A percentile compares a stretch with the other conserved stretches of the same genome.
These are phyloP conservation scores for Pseudobourletiella spinata DNA, from an alignment of 1,140 invertebrate genomes.

Conservation along the genomic window DNA sequence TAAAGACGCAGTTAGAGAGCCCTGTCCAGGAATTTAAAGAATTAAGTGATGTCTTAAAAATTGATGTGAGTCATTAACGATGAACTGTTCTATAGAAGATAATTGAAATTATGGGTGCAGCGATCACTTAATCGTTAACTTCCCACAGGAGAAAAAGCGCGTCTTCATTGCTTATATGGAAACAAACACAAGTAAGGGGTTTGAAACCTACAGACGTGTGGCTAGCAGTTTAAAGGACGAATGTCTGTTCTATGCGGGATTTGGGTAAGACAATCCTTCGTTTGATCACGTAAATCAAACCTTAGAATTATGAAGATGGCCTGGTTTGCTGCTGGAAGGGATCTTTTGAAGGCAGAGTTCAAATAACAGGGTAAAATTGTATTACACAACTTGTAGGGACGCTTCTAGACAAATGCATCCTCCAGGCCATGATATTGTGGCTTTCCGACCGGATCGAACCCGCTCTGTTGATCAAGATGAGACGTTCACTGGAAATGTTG, in stretches of 20 bases:
- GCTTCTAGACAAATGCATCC: constrained; percentile 68
- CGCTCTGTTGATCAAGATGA: constrained; percentile 70
- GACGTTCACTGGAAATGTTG: constrained; percentile 61
- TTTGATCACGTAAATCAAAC: no score
- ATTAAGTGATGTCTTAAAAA: constrained; percentile 61
- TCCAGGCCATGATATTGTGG: constrained; percentile 63
- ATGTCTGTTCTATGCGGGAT: constrained; percentile 85
- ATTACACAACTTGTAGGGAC: no score
- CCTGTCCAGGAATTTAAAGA: constrained; percentile 70
- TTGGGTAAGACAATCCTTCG: constrained; percentile 76
- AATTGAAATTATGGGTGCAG: no score
- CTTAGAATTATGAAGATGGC: no score
- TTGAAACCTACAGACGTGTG: constrained; percentile 67
- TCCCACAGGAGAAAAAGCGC: constrained; percentile 61
- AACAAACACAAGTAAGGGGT: constrained; percentile 65
- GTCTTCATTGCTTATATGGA: constrained; percentile 92
- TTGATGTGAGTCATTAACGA: constrained; percentile 54
- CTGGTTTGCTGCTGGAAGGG: no score
- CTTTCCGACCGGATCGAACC: constrained; percentile 67
- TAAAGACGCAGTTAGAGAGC: constrained; percentile 80
- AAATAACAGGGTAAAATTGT: no score
- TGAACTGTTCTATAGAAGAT: not conserved
- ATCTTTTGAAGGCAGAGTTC: no score
- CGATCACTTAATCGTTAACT: no score
- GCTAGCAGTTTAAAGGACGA: constrained; percentile 88